Conservation (phyloP, 23 tunicate species). For the Trididemnum nubilum region DNA sequence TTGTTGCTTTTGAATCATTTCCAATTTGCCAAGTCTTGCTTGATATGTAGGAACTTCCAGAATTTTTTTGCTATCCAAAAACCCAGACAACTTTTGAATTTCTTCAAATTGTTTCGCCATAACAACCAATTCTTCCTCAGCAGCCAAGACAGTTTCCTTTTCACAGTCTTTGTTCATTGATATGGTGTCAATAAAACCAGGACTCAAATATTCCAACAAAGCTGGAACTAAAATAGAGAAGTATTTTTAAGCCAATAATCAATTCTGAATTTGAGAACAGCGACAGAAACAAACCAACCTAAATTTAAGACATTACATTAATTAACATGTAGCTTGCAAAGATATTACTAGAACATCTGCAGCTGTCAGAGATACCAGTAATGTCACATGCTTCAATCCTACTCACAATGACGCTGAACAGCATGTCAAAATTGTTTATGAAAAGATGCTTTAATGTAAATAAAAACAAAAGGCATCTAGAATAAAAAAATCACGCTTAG, state of each 20-base stretch:
- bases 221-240: constrained; percentile 31
- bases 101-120: constrained; percentile 49
- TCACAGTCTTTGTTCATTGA: constrained; percentile 26
- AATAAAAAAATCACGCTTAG: too few relatives aligned
- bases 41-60: constrained; percentile 18
- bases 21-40: constrained; percentile 9
- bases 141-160: constrained; percentile 37
- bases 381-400: too few relatives aligned
- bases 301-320: background rate
- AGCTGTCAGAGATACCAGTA: background rate
- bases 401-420: too few relatives aligned
- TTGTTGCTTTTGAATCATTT: constrained; percentile 36
- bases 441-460: too few relatives aligned
- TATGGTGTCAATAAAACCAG: constrained; percentile 49
- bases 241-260: background rate
- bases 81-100: constrained; percentile 27
- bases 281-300: background rate
- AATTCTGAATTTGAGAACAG: background rate
- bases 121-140: constrained; percentile 22
- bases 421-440: too few relatives aligned
- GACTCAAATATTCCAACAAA: constrained; percentile 37
- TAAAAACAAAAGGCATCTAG: too few relatives aligned
- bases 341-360: background rate
- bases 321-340: background rate
- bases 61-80: constrained; percentile 34